Base-by-base conservation (phyloP, 2,113 vertebrate genomes). In the Fulmarus glacialis region DNA sequence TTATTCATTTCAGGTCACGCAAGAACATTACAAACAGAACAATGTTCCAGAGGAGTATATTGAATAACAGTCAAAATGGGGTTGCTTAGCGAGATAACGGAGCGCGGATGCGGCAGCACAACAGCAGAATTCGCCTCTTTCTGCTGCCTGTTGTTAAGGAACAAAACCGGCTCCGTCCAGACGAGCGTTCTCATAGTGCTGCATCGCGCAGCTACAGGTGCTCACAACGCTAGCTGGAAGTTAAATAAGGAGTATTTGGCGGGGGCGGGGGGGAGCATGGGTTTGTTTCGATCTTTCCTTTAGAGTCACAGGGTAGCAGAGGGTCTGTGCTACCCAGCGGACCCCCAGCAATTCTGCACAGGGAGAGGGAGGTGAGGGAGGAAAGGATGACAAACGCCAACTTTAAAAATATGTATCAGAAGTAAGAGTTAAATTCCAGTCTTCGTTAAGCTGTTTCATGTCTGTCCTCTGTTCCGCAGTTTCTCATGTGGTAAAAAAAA, bases 21-120 rank as follows among this genome's bases (percentile, higher is more conserved):
- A 75, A 68, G 72, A 94, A 89, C 89, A 62, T 5, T 50, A 42
- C 71, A 81, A 93, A 81, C 67, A 93, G 63, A 96, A 58, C 64
- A 62, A 40, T 27, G 48, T 84, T 96, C 56, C 78, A 68, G 77
- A 66, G 70, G 66, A 87, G 34, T 60, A 27, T 27, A 75, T 11
- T 87, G 56, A 96, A 5, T 64, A 96, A 72, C 77, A 96, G 77
- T n/a, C 34, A 40, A 72, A 94, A 80, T 3, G 2, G 52, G 53
- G 63, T 16, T 89, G 73, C 62, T 89, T 3, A 45, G 48, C 0
- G 5, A 87, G 92, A 74, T 52, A 94, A 77, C 64, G 66, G 73
- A 90, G 70, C 0, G 0, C 0, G 1, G 86, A 68, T 12, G 24
- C 4, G 1, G 70, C 47, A 87, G 52, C 52, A n/a, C 43, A 66